Conservation (phyloP, 2,888 invertebrate species). For the Drosophila formosana region DNA sequence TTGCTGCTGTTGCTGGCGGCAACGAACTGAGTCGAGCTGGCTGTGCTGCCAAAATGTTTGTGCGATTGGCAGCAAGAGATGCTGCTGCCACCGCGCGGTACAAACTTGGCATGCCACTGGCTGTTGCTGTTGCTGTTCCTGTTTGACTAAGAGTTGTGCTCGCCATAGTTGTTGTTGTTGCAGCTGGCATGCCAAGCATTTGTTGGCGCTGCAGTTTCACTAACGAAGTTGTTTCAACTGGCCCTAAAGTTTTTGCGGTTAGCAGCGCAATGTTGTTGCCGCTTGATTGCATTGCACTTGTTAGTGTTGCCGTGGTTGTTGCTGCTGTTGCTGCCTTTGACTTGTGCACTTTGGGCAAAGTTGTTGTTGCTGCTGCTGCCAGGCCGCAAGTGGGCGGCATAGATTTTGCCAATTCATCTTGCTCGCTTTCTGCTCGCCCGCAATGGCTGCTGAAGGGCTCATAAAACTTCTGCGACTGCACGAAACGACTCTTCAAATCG, state of each 20-base stretch:
- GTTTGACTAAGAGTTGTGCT: conserved; percentile 24
- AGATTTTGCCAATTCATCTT: conserved; percentile 29
- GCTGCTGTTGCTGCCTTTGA: conserved; percentile 47
- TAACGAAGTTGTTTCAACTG: conserved; percentile 78
- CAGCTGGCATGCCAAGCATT: conserved; percentile 68
- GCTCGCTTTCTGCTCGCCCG: conserved; percentile 10
- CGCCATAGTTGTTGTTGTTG: conserved; percentile 28
- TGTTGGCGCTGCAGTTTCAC: conserved; percentile 62
- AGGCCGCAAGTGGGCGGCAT: conserved; percentile 56
- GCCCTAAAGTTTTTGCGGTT: conserved; percentile 75
- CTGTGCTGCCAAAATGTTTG: conserved; percentile 59
- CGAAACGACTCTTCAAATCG: conserved; percentile 79
- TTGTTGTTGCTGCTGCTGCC: conserved; percentile 27
- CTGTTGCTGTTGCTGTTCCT: conserved; percentile 34
- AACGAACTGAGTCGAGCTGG: conserved; percentile 22
- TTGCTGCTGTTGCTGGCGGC: conserved; percentile 27
- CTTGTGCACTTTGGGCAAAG: conserved; percentile 61
- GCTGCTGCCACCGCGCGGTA: conserved; percentile 40
- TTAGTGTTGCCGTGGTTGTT: conserved; percentile 23
- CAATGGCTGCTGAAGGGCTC: conserved; percentile 74
- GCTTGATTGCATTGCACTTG: conserved; percentile 60
- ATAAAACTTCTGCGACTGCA: conserved; percentile 81
- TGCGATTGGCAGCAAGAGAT: conserved; percentile 44
- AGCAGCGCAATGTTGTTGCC: conserved; percentile 60
- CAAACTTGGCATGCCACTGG: conserved; percentile 59